These are phyloP conservation scores for Dysidea cf. avara DNA, from an alignment of 37 sponge, comb jelly and placozoan genomes.

Conservation along the genomic window DNA sequence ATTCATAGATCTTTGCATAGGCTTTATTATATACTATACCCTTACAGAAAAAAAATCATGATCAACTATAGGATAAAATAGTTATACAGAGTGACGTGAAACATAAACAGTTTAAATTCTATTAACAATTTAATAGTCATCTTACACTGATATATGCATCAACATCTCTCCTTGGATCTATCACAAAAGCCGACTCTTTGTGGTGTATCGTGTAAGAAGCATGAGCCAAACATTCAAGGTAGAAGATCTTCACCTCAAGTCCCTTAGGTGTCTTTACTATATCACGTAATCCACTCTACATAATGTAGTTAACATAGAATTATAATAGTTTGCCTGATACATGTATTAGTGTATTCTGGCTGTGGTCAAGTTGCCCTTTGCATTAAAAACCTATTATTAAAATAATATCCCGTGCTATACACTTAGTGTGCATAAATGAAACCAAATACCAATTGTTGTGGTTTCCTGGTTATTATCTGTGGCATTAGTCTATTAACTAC, in stretches of 20 bases:
- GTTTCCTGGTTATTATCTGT: too few species aligned
- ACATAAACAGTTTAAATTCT: too few species aligned
- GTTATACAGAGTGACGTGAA: too few species aligned
- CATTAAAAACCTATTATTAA: not conserved
- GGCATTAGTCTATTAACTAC: too few species aligned
- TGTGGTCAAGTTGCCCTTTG: too few species aligned
- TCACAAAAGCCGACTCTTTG: slow-evolving; percentile 69
- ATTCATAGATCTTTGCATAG: too few species aligned
- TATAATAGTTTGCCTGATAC: not conserved
- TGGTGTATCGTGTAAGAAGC: slow-evolving; percentile 80
- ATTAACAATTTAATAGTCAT: too few species aligned
- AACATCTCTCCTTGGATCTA: slow-evolving; percentile 91
- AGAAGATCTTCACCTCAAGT: slow-evolving; percentile 73
- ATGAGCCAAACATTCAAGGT: slow-evolving; percentile 91
- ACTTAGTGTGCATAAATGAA: not conserved
- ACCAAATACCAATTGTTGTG: not conserved
- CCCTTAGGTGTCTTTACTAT: slow-evolving; percentile 41
- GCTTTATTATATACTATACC: too few species aligned
- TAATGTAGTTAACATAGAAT: not conserved
- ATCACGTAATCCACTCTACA: slow-evolving; percentile 68
- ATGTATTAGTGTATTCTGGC: too few species aligned
- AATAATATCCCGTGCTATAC: not conserved
- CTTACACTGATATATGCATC: slow-evolving; percentile 71
- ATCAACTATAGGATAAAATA: too few species aligned
- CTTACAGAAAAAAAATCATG: too few species aligned